phyloP scores from a whole-genome alignment of 2,888 invertebrate genomes.

The Athetis lepigone region DNA sequence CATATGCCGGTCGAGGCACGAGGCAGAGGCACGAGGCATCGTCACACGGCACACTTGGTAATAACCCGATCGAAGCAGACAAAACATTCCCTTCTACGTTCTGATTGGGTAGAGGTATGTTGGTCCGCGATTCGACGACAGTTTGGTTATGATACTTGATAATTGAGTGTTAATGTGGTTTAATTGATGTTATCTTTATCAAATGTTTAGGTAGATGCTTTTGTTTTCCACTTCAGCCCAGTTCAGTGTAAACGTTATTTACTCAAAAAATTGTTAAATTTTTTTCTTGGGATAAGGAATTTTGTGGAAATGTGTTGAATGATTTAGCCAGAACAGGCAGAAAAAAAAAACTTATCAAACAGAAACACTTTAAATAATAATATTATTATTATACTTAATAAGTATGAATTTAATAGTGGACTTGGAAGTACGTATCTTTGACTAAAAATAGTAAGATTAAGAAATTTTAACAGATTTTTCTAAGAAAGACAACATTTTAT shows the following conservation, averaged over 20 bases:
- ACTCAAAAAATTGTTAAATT: too few relatives aligned
- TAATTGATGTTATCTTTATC: not conserved
- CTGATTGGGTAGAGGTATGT: slow-evolving; percentile 83
- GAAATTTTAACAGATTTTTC: not conserved
- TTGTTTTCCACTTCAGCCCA: not conserved
- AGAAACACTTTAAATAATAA: too few relatives aligned
- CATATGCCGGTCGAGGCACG: slow-evolving; percentile 79
- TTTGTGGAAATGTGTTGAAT: too few relatives aligned
- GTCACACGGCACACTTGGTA: slow-evolving; percentile 76
- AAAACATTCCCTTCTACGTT: slow-evolving; percentile 87
- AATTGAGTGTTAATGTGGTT: not conserved
- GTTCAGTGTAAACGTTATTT: too few relatives aligned
- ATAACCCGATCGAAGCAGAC: slow-evolving; percentile 78
- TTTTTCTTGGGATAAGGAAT: too few relatives aligned
- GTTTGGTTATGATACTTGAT: slow-evolving; percentile 75
- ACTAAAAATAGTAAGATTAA: too few relatives aligned
- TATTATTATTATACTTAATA: too few relatives aligned
- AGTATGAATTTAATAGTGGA: too few relatives aligned
- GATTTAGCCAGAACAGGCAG: too few relatives aligned
- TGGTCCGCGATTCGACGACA: slow-evolving; percentile 59
- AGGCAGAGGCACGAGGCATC: slow-evolving; percentile 66
- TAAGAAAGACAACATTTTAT: not conserved
- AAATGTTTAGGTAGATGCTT: not conserved
- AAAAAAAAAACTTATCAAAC: too few relatives aligned
- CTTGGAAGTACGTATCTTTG: too few relatives aligned